Evolutionary conservation across 2,113 vertebrate species (phyloP).

Genomic region (Hassar affinis): DNA sequence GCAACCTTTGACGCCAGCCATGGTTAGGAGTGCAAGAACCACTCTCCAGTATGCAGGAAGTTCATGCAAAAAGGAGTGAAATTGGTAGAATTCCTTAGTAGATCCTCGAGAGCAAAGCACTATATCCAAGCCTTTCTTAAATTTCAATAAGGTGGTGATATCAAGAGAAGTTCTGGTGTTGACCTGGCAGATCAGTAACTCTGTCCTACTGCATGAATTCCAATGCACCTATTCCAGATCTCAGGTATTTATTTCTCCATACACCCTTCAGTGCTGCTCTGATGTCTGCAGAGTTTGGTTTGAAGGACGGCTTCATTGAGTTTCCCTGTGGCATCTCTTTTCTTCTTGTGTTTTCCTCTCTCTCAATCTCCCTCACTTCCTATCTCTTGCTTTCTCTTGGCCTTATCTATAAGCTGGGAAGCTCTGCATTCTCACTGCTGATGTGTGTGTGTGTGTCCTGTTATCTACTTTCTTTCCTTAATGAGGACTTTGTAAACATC

Average conservation of each 20-base stretch:
- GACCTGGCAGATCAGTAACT: slow-evolving; percentile 42
- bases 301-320: slow-evolving; percentile 60
- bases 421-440: slow-evolving; percentile 59
- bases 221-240: slow-evolving; percentile 58
- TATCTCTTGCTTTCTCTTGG: slow-evolving; percentile 75
- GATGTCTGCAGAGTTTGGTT: slow-evolving; percentile 66
- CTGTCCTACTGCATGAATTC: slow-evolving; percentile 24
- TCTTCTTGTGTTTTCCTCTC: slow-evolving; percentile 60
- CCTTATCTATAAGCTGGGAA: slow-evolving; percentile 84
- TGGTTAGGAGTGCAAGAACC: slow-evolving; percentile 47
- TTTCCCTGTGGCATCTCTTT: slow-evolving; percentile 69
- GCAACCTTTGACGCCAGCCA: slow-evolving; percentile 65
- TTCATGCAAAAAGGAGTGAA: slow-evolving; percentile 25
- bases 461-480: slow-evolving; percentile 95
- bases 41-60: slow-evolving; percentile 37
- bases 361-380: slow-evolving; percentile 68
- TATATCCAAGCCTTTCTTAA: slow-evolving; percentile 36
- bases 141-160: slow-evolving; percentile 11
- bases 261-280: slow-evolving; percentile 68
- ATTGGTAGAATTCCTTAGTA: not conserved
- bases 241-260: slow-evolving; percentile 69
- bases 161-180: slow-evolving; percentile 35
- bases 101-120: slow-evolving; percentile 14
- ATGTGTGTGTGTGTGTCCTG: slow-evolving; percentile 42
- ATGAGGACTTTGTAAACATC: slow-evolving; percentile 99